Evolutionary conservation across 2,113 vertebrate species (phyloP).

Genomic region (Labrus mixtus): DNA sequence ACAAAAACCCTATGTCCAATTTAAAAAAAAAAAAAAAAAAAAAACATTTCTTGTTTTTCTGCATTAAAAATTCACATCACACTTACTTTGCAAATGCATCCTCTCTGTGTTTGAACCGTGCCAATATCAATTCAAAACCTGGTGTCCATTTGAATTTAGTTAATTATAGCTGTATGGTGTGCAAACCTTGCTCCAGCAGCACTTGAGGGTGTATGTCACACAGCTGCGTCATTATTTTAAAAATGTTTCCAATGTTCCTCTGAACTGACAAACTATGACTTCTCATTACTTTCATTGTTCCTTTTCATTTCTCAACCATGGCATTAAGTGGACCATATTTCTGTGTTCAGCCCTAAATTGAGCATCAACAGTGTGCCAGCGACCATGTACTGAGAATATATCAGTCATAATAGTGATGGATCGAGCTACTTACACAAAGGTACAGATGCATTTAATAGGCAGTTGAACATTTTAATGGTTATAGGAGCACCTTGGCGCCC

Average conservation of each 20-base stretch:
- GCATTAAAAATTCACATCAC: not conserved
- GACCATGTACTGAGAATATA: constrained; percentile 46
- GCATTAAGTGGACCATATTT: constrained; percentile 43
- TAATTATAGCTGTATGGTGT: not conserved
- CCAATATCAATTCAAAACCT: not conserved
- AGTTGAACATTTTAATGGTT: constrained; percentile 74
- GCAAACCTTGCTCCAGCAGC: not conserved
- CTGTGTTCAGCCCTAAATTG: constrained; percentile 43
- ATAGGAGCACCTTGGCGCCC: constrained; percentile 61
- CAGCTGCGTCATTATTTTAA: not conserved
- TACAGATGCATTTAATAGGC: constrained; percentile 72
- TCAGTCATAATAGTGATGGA: constrained; percentile 73
- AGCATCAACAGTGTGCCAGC: constrained; percentile 36
- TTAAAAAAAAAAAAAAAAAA: too few relatives aligned
- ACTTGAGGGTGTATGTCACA: not conserved
- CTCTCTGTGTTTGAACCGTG: not conserved
- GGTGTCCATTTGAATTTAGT: not conserved
- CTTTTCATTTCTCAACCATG: constrained; percentile 32
- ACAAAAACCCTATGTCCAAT: too few relatives aligned
- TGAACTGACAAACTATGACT: constrained; percentile 4
- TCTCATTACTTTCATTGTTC: constrained; percentile 5
- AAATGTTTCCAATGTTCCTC: not conserved
- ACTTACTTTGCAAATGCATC: not conserved
- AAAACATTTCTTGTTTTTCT: not conserved
- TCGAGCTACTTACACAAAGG: constrained; percentile 68